Evolutionary conservation across 2,113 vertebrate species (phyloP).

Genomic region (Hiodon alosoides): DNA sequence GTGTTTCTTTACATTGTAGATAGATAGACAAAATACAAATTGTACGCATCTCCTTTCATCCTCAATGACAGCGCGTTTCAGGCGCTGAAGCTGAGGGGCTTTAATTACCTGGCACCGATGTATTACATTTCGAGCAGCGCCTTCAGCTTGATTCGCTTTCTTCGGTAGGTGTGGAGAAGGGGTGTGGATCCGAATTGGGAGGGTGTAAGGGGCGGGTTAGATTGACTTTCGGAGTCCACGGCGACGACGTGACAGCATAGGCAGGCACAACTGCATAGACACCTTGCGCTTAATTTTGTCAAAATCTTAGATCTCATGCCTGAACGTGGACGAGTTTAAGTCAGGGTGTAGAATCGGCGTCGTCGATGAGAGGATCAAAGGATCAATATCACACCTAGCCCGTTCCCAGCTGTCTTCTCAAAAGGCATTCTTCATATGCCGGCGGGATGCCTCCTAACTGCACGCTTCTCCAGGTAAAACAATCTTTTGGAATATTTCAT

Average conservation of each 20-base stretch:
- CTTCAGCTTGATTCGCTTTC: background rate
- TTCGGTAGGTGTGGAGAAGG: background rate
- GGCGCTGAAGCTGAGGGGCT: no score
- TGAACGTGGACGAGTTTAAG: background rate
- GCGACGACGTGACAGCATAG: constrained; percentile 10
- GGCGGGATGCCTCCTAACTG: background rate
- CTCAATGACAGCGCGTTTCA: background rate
- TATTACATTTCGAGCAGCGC: constrained; percentile 9
- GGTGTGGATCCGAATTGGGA: background rate
- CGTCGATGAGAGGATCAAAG: constrained; percentile 6
- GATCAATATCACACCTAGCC: constrained; percentile 2
- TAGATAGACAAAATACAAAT: no score
- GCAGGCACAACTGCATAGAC: background rate
- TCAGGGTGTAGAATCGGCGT: background rate
- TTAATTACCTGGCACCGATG: background rate
- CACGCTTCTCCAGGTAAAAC: constrained; percentile 16
- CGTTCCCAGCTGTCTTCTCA: background rate
- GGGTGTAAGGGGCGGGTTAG: background rate
- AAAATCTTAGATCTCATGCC: constrained; percentile 6
- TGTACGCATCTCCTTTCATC: background rate
- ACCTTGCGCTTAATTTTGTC: constrained; percentile 5
- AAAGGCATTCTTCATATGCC: background rate
- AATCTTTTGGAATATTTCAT: background rate
- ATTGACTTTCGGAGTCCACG: constrained; percentile 12
- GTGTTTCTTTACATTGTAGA: no score